Conservation (phyloP, 2,113 vertebrate genomes). For the Hydrolagus affinis region DNA sequence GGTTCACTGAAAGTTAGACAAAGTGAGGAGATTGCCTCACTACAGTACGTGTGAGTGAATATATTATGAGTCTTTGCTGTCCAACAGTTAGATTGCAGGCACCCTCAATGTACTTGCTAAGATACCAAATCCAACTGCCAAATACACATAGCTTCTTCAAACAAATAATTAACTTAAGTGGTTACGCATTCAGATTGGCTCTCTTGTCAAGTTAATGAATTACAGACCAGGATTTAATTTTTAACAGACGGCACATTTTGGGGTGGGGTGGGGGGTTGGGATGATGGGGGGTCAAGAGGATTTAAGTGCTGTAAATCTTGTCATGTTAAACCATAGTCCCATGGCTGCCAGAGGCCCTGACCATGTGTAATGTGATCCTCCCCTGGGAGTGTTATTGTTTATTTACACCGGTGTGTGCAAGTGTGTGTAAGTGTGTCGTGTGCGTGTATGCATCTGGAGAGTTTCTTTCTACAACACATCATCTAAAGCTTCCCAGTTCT, state of each 20-base stretch:
- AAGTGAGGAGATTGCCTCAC: too few relatives aligned
- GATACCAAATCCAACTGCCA: not conserved
- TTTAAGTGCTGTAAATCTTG: too few relatives aligned
- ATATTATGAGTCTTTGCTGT: not conserved
- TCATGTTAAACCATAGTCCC: too few relatives aligned
- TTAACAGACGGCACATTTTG: not conserved
- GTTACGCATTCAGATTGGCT: not conserved
- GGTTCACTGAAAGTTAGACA: not conserved
- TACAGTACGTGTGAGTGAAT: not conserved
- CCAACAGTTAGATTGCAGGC: not conserved
- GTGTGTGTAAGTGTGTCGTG: too few relatives aligned
- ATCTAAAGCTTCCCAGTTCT: not conserved
- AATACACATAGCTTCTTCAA: not conserved
- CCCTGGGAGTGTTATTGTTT: too few relatives aligned
- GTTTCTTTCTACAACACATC: not conserved
- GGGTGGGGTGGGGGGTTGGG: too few relatives aligned
- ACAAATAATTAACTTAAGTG: not conserved
- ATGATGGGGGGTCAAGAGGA: too few relatives aligned
- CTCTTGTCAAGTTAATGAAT: not conserved
- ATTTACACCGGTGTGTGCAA: too few relatives aligned
- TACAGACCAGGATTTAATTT: not conserved
- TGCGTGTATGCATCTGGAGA: not conserved
- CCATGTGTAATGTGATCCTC: too few relatives aligned
- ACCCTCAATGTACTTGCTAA: not conserved
- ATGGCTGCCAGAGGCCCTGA: too few relatives aligned